A percentile compares a stretch with the other conserved stretches of the same genome.
Evolutionary conservation across 2,113 vertebrate genomes (phyloP).

Genomic region (Hiodon alosoides): DNA sequence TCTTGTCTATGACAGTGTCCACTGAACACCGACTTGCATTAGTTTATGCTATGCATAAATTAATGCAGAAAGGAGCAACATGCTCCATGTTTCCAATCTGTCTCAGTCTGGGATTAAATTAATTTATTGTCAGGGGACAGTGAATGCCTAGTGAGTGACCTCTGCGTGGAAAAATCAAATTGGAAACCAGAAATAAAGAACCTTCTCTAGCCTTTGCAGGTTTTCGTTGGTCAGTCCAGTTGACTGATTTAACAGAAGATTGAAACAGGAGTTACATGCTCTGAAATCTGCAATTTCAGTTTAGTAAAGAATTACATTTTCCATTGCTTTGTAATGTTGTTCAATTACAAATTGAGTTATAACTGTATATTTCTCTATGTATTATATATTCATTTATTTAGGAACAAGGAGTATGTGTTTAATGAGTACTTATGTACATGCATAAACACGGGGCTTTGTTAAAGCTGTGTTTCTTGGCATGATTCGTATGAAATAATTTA

Average conservation of each 20-base stretch:
- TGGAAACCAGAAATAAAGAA: conserved; percentile 6
- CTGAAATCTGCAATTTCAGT: background rate
- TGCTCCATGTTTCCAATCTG: background rate
- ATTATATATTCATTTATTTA: too few species aligned
- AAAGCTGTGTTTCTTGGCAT: background rate
- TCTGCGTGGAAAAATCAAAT: background rate
- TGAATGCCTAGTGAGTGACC: background rate
- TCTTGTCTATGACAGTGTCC: background rate
- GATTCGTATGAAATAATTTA: too few species aligned
- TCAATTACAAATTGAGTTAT: too few species aligned
- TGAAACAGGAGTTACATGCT: background rate
- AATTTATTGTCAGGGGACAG: background rate
- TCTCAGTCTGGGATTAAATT: background rate
- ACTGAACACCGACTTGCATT: background rate
- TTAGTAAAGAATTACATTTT: background rate
- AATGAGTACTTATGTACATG: background rate
- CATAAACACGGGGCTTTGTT: background rate
- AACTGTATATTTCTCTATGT: too few species aligned
- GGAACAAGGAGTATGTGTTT: too few species aligned
- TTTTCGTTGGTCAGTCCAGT: background rate
- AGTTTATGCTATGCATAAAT: background rate
- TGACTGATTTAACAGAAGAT: background rate
- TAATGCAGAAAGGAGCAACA: background rate
- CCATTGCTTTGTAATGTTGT: background rate
- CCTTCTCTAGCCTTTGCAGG: conserved; percentile 7